Evolutionary conservation across 2,888 invertebrate species (phyloP), one percentile per base, ranked within the genome.

Genomic region (Lithophane socia): DNA sequence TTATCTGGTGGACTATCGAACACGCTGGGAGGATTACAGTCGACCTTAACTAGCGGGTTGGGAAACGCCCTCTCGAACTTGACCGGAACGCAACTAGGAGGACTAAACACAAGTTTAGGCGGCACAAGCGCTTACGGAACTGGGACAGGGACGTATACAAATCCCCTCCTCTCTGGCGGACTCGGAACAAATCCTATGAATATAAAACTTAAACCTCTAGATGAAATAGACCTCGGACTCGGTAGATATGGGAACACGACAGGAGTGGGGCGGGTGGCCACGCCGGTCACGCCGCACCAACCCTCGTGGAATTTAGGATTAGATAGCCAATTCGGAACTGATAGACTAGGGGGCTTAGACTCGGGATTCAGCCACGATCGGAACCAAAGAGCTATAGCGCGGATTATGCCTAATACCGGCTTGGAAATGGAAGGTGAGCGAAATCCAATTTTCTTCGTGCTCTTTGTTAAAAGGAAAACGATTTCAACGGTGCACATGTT

Each of bases 201-300:
- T 85, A 97, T 97, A 88, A 98, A 98, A 94, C 95, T 98, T 93
- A 98, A 98, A 94, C 97, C 98, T 82, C 95, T 98, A 92, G 98
- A 98, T 88, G 98, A 98, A 92, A 97, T 98, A 82, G 98, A 98
- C 89, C 96, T 98, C 83, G 97, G 98, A 83, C 91, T 97, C 89
- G 95, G 97, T 89, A 97, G 97, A 91, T 97, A 97, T 91, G 97
- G 96, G 70, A 97, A 94, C 63, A 94, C 92, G 75, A 93, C 93
- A 72, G 93, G 94, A 81, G 95, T 96, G 77, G 96, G 97, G 87
- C 96, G 97, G 89, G 97, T 96, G 73, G 97, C 97, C 63, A 97
- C 97, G 63, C 97, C 97, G n/a, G 97, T 97, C 82, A 97, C 97
- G 66, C 97, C 97, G 42, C 97, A 97, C 91, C 97, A 97, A 90